phyloP scores from a whole-genome alignment of 2,113 vertebrate species.

The Plectropomus leopardus region DNA sequence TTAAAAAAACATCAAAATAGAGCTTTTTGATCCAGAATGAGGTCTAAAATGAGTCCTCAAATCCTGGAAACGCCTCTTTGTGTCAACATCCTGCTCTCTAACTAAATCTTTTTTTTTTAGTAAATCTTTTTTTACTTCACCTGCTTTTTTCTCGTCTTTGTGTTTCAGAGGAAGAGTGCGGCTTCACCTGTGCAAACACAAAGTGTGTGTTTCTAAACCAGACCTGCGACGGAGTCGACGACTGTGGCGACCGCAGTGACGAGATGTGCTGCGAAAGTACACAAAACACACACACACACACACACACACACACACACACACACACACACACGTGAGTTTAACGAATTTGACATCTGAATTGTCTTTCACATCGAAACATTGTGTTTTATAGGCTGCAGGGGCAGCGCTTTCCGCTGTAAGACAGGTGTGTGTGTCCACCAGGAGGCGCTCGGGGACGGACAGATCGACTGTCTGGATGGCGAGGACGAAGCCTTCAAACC shows the following conservation, averaged over 20 bases:
- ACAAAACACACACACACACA: background rate
- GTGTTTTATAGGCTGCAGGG: slow-evolving; percentile 84
- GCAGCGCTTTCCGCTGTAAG: slow-evolving; percentile 82
- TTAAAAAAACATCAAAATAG: too few species aligned
- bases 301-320: background rate
- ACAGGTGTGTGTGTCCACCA: slow-evolving; percentile 88
- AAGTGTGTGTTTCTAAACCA: slow-evolving; percentile 83
- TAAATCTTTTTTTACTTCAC: too few species aligned
- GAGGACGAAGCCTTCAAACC: slow-evolving; percentile 85
- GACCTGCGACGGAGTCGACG: slow-evolving; percentile 90
- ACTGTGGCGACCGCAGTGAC: slow-evolving; percentile 95
- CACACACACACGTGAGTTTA: background rate
- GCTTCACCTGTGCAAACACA: slow-evolving; percentile 88
- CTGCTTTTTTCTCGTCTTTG: background rate
- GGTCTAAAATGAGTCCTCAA: too few species aligned
- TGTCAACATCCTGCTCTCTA: too few species aligned
- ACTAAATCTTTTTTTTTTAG: too few species aligned
- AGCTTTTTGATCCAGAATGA: too few species aligned
- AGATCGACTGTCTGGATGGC: slow-evolving; percentile 91
- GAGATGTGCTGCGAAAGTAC: slow-evolving; percentile 95
- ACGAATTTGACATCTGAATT: too few species aligned
- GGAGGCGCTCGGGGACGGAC: slow-evolving; percentile 75
- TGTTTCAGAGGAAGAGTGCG: slow-evolving; percentile 69
- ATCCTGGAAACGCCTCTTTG: too few species aligned
- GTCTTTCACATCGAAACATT: background rate